phyloP scores from a whole-genome alignment of 2,888 invertebrate genomes.

The Perizoma affinitatum region DNA sequence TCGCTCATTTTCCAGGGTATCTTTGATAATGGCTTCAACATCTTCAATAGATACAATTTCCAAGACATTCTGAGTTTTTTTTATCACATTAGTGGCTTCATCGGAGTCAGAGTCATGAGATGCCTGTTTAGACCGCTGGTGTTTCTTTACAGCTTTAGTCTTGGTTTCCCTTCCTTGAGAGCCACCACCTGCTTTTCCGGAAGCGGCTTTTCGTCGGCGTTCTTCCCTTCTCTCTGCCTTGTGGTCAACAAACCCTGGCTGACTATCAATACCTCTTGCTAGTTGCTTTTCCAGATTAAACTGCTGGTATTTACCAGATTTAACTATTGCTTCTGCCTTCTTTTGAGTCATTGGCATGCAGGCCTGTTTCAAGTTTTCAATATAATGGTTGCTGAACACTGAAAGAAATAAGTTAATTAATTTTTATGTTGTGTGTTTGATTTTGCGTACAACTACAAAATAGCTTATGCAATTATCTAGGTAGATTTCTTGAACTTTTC shows the following conservation, averaged over 20 bases:
- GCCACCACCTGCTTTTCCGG: constrained; percentile 96
- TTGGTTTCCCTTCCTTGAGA: constrained; percentile 97
- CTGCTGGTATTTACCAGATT: constrained; percentile 90
- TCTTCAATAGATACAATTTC: constrained; percentile 88
- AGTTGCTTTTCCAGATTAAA: constrained; percentile 87
- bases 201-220: constrained; percentile 92
- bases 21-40: constrained; percentile 86
- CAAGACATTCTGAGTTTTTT: constrained; percentile 73
- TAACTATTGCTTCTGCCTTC: constrained; percentile 88
- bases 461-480: too few species aligned
- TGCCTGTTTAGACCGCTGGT: constrained; percentile 83
- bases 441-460: too few species aligned
- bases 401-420: constrained; percentile 34
- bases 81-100: constrained; percentile 74
- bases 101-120: constrained; percentile 88
- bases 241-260: constrained; percentile 69
- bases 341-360: constrained; percentile 87
- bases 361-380: constrained; percentile 87
- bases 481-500: too few species aligned
- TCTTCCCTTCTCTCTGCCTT: constrained; percentile 93
- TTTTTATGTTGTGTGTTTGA: background rate
- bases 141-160: constrained; percentile 96
- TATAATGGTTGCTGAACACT: constrained; percentile 87
- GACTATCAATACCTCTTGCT: constrained; percentile 67
- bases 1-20: constrained; percentile 88